Evolutionary conservation across 2,113 vertebrate genomes (phyloP).

Genomic region (Epinephelus fuscoguttatus): DNA sequence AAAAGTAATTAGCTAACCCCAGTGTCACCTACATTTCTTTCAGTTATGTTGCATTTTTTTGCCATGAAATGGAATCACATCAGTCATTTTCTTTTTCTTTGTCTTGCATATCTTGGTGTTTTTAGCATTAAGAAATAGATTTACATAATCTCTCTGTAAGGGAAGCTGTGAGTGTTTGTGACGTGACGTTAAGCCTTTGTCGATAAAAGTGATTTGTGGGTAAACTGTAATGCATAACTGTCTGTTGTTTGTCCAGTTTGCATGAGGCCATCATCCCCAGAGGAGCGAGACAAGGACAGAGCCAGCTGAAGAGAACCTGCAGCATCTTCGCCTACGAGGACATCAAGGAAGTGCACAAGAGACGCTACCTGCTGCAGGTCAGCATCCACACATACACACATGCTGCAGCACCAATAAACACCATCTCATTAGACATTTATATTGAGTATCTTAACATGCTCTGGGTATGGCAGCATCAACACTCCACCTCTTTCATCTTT

Average conservation of each 20-base stretch:
- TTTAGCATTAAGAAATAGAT: neutral
- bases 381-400: neutral
- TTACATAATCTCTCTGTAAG: neutral
- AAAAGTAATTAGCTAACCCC: too few species aligned
- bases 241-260: constrained; percentile 83
- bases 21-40: neutral
- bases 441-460: neutral
- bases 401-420: neutral
- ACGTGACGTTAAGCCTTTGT: neutral
- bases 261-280: constrained; percentile 97
- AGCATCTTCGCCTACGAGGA: constrained; percentile 99
- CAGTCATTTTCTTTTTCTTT: too few species aligned
- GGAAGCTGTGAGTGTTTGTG: neutral
- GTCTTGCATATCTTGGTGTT: too few species aligned
- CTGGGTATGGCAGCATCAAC: neutral
- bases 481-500: neutral
- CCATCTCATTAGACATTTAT: neutral
- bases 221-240: neutral
- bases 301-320: constrained; percentile 95
- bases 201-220: too few species aligned
- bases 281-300: constrained; percentile 95
- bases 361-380: constrained; percentile 97
- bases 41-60: neutral
- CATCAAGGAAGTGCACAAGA: constrained; percentile 98
- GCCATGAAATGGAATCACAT: neutral